Percentiles rank a stretch among this genome's conserved stretches.
Conservation (phyloP, 2,113 vertebrate species). For the Xerus inauris region DNA sequence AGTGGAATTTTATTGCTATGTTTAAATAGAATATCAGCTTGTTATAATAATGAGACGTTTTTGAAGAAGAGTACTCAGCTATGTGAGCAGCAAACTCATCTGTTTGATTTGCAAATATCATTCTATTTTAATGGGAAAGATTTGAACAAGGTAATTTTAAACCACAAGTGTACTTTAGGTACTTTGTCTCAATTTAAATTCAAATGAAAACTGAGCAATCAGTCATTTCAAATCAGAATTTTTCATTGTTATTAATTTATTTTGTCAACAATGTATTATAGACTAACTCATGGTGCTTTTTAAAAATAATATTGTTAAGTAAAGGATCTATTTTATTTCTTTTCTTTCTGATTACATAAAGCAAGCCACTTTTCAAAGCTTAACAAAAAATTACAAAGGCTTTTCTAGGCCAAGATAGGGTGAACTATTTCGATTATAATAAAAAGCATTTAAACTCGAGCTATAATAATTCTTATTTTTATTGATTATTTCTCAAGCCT, state of each 20-base stretch:
- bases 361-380: not conserved
- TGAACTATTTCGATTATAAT: conserved; percentile 59
- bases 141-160: conserved; percentile 53
- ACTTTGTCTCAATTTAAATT: conserved; percentile 66
- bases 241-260: conserved; percentile 26
- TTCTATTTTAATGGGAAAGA: conserved; percentile 50
- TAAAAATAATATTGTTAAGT: conserved; percentile 39
- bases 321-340: conserved; percentile 47
- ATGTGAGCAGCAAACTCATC: conserved; percentile 2
- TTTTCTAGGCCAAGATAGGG: not conserved
- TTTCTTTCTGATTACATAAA: conserved; percentile 37
- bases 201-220: conserved; percentile 49
- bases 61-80: conserved; percentile 41
- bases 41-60: conserved; percentile 24
- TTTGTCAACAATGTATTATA: conserved; percentile 14
- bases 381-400: conserved; percentile 47
- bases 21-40: conserved; percentile 50
- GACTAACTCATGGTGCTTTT: not conserved
- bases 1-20: not conserved
- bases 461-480: not conserved
- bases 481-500: conserved; percentile 4
- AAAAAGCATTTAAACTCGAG: conserved; percentile 36
- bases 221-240: not conserved
- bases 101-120: conserved; percentile 64
- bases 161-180: conserved; percentile 32